Evolutionary conservation across 2,797 vertebrate genomes (phyloP), one percentile per base, ranked within the genome.

Genomic region (Buphagus erythrorhynchus): DNA sequence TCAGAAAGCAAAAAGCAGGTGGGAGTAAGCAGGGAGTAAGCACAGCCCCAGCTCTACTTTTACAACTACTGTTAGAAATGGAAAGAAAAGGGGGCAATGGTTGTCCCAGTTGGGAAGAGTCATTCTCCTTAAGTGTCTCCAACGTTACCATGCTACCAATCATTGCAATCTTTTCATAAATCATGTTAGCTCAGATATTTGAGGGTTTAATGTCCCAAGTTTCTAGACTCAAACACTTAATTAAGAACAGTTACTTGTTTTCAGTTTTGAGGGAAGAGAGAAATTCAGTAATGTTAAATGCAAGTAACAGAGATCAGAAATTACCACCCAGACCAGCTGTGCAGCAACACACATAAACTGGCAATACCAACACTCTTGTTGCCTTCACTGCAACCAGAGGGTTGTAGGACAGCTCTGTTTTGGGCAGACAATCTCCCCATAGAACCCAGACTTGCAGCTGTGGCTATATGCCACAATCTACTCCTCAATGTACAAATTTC

Each of bases 401-500:
- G 24, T 2, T 75, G 43, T 6, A 57, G 36, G 18, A 79, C 57
- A 92, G 24, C 40, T 66, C 7, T 2, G 45, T 48, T 88, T 83
- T 18, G 36, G 75, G 81, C 61, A 67, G 55, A 74, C 5, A 10
- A 40, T 76, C 57, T 88, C 61, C n/a, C 84, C 51, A 25, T 16
- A 81, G n/a, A 74, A 72, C 11, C 38, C 54, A 66, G 69, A 40
- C 38, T 89, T 0, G 0, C 65, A 88, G 81, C 75, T 88, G 81
- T 73, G 82, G 80, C 71, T 89, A 19, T 28, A 38, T 26, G 77
- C 33, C 78, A 90, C 86, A 69, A 66, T 52, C 82, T 84, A 40
- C 75, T 76, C 69, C 85, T 25, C 12, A 26, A 93, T 57, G 73
- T 51, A 88, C 76, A 95, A 95, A 95, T 88, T 88, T 72, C 35